Percentiles rank a stretch among this genome's conserved stretches.
phyloP scores from a whole-genome alignment of 2,888 invertebrate species.

The Drosophila niveifrons region DNA sequence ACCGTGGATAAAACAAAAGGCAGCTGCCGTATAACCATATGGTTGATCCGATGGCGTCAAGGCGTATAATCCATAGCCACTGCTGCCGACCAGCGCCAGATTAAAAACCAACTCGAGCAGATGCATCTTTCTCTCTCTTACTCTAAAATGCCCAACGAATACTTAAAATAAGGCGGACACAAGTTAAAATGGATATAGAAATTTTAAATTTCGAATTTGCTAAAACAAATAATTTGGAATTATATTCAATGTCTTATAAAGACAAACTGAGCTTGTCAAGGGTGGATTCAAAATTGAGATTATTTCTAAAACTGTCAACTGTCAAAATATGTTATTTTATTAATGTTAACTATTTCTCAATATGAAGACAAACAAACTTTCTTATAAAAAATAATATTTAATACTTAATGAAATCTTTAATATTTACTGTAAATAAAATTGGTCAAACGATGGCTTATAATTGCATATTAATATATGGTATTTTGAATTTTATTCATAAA shows the following conservation, averaged over 20 bases:
- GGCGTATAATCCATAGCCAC: conserved; percentile 56
- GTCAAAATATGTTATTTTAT: neutral
- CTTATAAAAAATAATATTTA: too few species aligned
- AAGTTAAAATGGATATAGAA: neutral
- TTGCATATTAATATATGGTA: too few species aligned
- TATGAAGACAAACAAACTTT: too few species aligned
- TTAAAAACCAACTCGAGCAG: conserved; percentile 12
- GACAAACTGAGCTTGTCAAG: neutral
- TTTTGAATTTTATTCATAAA: too few species aligned
- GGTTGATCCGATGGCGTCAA: conserved; percentile 55
- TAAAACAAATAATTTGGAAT: conserved; percentile 10
- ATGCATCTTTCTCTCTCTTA: conserved; percentile 3
- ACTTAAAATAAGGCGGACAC: neutral
- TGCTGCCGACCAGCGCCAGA: conserved; percentile 50
- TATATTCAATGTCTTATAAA: neutral
- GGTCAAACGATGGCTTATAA: too few species aligned
- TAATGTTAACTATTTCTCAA: too few species aligned
- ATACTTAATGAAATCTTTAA: too few species aligned
- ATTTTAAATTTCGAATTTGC: conserved; percentile 3
- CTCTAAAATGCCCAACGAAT: conserved; percentile 4
- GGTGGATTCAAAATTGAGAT: neutral
- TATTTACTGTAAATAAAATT: too few species aligned
- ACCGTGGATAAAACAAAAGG: conserved; percentile 71
- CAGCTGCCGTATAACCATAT: conserved; percentile 66
- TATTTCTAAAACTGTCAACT: neutral